Evolutionary conservation across 2,888 invertebrate genomes (phyloP).

Genomic region (Protodeltote pygarga): DNA sequence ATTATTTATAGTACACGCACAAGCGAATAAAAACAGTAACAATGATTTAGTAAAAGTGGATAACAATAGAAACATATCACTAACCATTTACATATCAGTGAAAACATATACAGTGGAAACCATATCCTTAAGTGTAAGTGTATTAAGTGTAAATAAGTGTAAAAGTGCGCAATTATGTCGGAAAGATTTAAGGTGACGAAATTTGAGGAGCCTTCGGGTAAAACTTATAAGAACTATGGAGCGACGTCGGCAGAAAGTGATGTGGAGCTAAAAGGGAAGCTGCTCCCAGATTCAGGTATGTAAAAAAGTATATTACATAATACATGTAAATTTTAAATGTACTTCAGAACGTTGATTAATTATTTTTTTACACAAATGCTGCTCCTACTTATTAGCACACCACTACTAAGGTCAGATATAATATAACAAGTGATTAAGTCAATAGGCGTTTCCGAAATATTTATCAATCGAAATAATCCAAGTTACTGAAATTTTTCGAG

Average conservation of each 20-base stretch:
- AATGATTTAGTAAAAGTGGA: constrained; percentile 30
- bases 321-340: no score
- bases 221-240: constrained; percentile 86
- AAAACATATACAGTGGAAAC: constrained; percentile 38
- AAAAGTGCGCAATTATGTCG: constrained; percentile 78
- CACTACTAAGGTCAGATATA: no score
- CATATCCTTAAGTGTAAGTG: constrained; percentile 47
- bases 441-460: no score
- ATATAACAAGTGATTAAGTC: no score
- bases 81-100: constrained; percentile 11
- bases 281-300: constrained; percentile 79
- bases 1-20: constrained; percentile 34
- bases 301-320: constrained; percentile 1
- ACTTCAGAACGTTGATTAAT: no score
- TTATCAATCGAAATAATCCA: no score
- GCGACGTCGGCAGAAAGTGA: constrained; percentile 85
- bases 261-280: constrained; percentile 78
- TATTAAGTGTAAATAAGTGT: constrained; percentile 36
- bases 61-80: constrained; percentile 31
- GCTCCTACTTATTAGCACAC: no score
- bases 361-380: no score
- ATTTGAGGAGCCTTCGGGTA: constrained; percentile 84
- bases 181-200: constrained; percentile 88
- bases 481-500: no score
- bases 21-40: constrained; percentile 5